Percentiles rank a stretch among this genome's conserved stretches.
These are phyloP conservation scores for Scaptomyza pallida DNA, from an alignment of 1,140 invertebrate species.

Conservation along the genomic window DNA sequence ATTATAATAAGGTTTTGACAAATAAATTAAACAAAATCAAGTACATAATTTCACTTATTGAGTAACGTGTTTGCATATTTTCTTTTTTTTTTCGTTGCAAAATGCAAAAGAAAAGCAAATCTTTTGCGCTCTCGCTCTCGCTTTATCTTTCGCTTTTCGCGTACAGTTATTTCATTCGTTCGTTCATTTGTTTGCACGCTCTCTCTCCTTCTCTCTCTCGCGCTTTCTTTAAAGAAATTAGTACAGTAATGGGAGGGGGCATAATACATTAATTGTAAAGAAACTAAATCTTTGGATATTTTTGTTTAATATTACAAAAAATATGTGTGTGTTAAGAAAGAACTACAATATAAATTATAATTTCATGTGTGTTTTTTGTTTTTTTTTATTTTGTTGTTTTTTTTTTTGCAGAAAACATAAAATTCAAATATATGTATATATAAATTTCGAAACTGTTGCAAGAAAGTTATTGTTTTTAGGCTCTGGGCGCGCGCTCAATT, in stretches of 20 bases:
- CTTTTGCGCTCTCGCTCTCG: not conserved
- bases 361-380: slow-evolving; percentile 32
- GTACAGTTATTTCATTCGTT: not conserved
- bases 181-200: not conserved
- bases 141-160: not conserved
- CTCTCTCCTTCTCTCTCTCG: slow-evolving; percentile 7
- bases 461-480: slow-evolving; percentile 16
- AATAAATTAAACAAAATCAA: slow-evolving; percentile 63
- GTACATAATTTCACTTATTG: slow-evolving; percentile 61
- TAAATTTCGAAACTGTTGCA: slow-evolving; percentile 28
- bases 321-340: slow-evolving; percentile 12
- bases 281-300: slow-evolving; percentile 56
- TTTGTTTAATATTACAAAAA: slow-evolving; percentile 19
- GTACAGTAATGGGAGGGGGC: slow-evolving; percentile 28
- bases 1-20: slow-evolving; percentile 29
- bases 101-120: slow-evolving; percentile 6
- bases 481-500: slow-evolving; percentile 48
- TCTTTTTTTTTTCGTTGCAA: slow-evolving; percentile 17
- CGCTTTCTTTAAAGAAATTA: slow-evolving; percentile 19
- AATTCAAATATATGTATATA: slow-evolving; percentile 3
- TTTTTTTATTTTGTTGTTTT: slow-evolving; percentile 22
- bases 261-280: slow-evolving; percentile 37
- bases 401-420: slow-evolving; percentile 29
- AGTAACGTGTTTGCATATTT: slow-evolving; percentile 11
- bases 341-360: slow-evolving; percentile 37